A percentile compares a stretch with the other conserved stretches of the same genome.
Conservation (phyloP, 53 echinoderm and acorn worm genomes). For the Holothuria leucospilota region DNA sequence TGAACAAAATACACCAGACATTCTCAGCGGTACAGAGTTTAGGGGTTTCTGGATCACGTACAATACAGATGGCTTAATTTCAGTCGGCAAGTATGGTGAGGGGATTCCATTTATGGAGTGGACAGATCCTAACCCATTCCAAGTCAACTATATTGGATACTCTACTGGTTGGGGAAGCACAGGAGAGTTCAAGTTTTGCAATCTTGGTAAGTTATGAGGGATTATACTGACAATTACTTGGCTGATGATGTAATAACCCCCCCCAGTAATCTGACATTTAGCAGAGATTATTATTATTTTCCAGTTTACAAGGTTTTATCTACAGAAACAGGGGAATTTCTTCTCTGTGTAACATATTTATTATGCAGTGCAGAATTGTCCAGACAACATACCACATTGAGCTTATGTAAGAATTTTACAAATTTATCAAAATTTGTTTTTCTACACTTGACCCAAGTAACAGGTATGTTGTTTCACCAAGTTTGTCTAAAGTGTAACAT, state of each 20-base stretch:
- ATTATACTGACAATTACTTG: background rate
- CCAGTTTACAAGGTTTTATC: background rate
- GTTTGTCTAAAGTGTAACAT: no score
- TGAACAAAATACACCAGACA: slow-evolving; percentile 53
- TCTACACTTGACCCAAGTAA: no score
- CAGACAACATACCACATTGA: no score
- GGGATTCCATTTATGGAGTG: slow-evolving; percentile 60
- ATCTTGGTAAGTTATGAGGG: slow-evolving; percentile 45
- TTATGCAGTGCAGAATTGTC: no score
- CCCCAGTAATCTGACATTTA: background rate
- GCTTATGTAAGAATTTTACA: no score
- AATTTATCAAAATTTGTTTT: no score
- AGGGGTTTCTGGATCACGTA: slow-evolving; percentile 78
- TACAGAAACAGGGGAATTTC: no score
- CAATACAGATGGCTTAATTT: slow-evolving; percentile 61
- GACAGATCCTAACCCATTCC: slow-evolving; percentile 67
- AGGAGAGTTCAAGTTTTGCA: slow-evolving; percentile 58
- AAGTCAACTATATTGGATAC: slow-evolving; percentile 56
- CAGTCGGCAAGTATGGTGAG: slow-evolving; percentile 65
- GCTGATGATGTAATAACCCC: no score
- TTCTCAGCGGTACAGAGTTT: slow-evolving; percentile 60
- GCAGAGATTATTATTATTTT: background rate
- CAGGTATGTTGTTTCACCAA: no score
- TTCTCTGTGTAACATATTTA: no score
- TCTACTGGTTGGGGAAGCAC: slow-evolving; percentile 33